Evolutionary conservation across 2,888 invertebrate genomes (phyloP).

Genomic region (Atrina japonica): DNA sequence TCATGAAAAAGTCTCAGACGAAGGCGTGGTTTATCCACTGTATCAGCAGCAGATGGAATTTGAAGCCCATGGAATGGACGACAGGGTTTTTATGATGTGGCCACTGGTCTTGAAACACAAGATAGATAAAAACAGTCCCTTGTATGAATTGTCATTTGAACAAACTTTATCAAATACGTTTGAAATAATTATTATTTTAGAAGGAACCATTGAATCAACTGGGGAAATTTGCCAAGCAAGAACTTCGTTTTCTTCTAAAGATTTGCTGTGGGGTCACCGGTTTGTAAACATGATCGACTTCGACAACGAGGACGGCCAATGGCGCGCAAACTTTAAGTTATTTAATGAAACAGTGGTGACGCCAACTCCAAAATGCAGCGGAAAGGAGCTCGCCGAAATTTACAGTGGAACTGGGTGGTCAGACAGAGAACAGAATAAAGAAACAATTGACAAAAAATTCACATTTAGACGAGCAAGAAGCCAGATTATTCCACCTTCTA

Average conservation of each 20-base stretch:
- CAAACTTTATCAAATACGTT: slow-evolving; percentile 94
- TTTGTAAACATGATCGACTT: slow-evolving; percentile 75
- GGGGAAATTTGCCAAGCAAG: slow-evolving; percentile 81
- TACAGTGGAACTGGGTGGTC: slow-evolving; percentile 43
- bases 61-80: slow-evolving; percentile 94
- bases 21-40: slow-evolving; percentile 95
- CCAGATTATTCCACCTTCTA: slow-evolving; percentile 11
- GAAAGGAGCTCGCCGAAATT: slow-evolving; percentile 85
- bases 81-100: slow-evolving; percentile 98
- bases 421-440: slow-evolving; percentile 13
- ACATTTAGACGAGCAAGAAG: slow-evolving; percentile 21
- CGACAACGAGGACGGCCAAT: slow-evolving; percentile 68
- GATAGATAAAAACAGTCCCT: slow-evolving; percentile 93
- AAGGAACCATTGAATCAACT: slow-evolving; percentile 94
- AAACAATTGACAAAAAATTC: slow-evolving; percentile 37
- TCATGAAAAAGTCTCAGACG: slow-evolving; percentile 90
- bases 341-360: slow-evolving; percentile 67
- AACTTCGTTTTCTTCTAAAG: slow-evolving; percentile 80
- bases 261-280: slow-evolving; percentile 77
- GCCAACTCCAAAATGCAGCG: slow-evolving; percentile 86
- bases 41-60: slow-evolving; percentile 95
- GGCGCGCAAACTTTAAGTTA: slow-evolving; percentile 67
- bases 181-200: slow-evolving; percentile 96
- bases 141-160: slow-evolving; percentile 93
- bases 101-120: slow-evolving; percentile 97